A percentile compares a stretch with the other conserved stretches of the same genome.
Evolutionary conservation across 2,888 invertebrate genomes (phyloP).

Genomic region (Serripes groenlandicus): DNA sequence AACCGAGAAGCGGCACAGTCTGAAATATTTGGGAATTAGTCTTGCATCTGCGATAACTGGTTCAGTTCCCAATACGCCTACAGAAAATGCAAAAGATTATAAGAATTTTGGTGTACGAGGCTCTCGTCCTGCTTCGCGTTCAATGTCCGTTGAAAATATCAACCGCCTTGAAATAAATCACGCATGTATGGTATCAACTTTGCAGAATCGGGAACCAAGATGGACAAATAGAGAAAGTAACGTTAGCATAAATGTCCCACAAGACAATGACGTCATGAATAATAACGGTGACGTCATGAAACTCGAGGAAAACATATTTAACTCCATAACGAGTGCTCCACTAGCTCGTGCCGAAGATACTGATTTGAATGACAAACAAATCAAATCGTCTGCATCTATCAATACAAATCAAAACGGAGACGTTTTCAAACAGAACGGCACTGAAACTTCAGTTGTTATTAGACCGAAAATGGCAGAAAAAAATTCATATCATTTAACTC

Average conservation of each 20-base stretch:
- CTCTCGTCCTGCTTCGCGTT: constrained; percentile 40
- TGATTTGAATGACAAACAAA: background rate
- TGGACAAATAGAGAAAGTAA: constrained; percentile 8
- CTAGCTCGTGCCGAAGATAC: background rate
- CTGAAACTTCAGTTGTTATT: background rate
- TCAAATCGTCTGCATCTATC: no score
- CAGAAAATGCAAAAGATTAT: constrained; percentile 23
- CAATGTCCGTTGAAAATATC: constrained; percentile 58
- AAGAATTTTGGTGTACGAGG: constrained; percentile 36
- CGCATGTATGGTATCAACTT: background rate
- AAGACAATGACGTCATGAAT: constrained; percentile 1
- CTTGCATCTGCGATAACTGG: constrained; percentile 64
- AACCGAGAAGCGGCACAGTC: constrained; percentile 55
- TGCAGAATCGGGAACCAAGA: background rate
- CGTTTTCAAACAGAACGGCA: background rate
- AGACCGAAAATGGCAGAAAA: background rate
- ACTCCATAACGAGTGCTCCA: background rate
- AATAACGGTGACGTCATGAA: constrained; percentile 5
- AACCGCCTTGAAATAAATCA: constrained; percentile 35
- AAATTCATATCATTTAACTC: background rate
- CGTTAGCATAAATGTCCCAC: constrained; percentile 1
- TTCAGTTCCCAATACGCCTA: constrained; percentile 56
- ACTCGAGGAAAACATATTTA: background rate
- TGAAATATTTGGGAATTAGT: constrained; percentile 64
- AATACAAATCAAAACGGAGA: background rate